A percentile compares a stretch with the other conserved stretches of the same genome.
phyloP scores from a whole-genome alignment of 1,140 invertebrate genomes.

The Cherax destructor region DNA sequence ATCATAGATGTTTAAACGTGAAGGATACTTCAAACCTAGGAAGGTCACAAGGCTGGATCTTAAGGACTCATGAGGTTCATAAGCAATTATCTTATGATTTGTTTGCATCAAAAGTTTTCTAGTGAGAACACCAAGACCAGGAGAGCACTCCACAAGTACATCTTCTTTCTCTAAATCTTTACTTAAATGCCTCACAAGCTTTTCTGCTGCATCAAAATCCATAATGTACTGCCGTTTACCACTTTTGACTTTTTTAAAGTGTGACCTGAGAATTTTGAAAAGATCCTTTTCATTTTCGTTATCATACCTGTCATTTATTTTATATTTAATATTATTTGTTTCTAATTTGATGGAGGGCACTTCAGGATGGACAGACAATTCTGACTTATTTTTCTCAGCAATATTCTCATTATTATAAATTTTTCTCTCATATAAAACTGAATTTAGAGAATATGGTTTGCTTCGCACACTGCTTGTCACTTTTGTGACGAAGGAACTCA shows the following conservation, averaged over 20 bases:
- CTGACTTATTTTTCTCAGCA: neutral
- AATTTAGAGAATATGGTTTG: neutral
- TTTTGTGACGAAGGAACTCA: neutral
- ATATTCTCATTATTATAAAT: neutral
- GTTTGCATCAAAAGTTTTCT: neutral
- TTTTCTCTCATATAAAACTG: neutral
- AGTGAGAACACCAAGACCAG: slow-evolving; percentile 20
- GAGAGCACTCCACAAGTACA: slow-evolving; percentile 28
- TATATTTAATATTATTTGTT: neutral
- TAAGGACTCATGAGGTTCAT: slow-evolving; percentile 13
- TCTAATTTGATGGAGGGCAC: neutral
- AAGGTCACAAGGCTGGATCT: neutral
- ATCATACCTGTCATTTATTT: neutral
- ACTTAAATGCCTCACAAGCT: slow-evolving; percentile 5
- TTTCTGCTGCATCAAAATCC: slow-evolving; percentile 11
- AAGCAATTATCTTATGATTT: slow-evolving; percentile 5
- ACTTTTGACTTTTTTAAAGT: neutral
- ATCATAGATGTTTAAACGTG: slow-evolving; percentile 1
- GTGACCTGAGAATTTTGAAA: neutral
- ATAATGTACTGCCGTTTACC: neutral
- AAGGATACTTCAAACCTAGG: neutral
- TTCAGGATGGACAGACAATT: neutral
- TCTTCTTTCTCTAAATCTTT: slow-evolving; percentile 12
- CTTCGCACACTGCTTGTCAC: neutral
- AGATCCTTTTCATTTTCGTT: neutral